These are phyloP conservation scores for Leiothrix lutea DNA, from an alignment of 2,113 vertebrate genomes.

Conservation along the genomic window DNA sequence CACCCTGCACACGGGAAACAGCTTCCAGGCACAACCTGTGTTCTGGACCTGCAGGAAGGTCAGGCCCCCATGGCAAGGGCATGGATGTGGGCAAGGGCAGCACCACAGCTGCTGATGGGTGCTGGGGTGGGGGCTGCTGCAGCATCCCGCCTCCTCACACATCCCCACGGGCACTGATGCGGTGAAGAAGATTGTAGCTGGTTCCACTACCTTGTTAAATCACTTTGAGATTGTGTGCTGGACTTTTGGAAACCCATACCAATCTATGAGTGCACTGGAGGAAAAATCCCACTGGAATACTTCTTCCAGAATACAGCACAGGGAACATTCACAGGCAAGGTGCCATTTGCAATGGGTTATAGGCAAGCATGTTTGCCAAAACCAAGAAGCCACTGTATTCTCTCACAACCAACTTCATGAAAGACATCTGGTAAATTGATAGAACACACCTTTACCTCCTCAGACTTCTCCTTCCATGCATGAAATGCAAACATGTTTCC, in stretches of 20 bases:
- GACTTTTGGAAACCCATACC: background rate
- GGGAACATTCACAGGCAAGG: background rate
- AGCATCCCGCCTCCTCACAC: background rate
- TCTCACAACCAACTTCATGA: background rate
- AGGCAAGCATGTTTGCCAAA: background rate
- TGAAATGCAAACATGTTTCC: background rate
- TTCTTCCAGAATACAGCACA: background rate
- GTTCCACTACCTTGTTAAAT: background rate
- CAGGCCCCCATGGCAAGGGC: background rate
- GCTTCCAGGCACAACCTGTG: background rate
- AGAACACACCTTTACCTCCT: background rate
- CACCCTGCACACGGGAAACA: background rate
- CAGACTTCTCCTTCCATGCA: background rate
- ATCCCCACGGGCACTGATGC: accelerated
- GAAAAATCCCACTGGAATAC: background rate
- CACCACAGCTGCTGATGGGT: background rate
- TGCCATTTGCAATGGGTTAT: background rate
- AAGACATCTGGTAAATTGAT: background rate
- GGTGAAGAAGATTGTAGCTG: background rate
- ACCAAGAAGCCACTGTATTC: background rate
- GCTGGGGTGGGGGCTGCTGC: background rate
- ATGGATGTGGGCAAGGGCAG: background rate
- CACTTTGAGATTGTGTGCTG: background rate
- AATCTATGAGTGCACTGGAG: background rate
- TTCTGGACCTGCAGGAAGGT: background rate